A percentile compares a stretch with the other conserved stretches of the same genome.
These are phyloP conservation scores for Salmo trutta DNA, from an alignment of 2,797 vertebrate species.

Conservation along the genomic window DNA sequence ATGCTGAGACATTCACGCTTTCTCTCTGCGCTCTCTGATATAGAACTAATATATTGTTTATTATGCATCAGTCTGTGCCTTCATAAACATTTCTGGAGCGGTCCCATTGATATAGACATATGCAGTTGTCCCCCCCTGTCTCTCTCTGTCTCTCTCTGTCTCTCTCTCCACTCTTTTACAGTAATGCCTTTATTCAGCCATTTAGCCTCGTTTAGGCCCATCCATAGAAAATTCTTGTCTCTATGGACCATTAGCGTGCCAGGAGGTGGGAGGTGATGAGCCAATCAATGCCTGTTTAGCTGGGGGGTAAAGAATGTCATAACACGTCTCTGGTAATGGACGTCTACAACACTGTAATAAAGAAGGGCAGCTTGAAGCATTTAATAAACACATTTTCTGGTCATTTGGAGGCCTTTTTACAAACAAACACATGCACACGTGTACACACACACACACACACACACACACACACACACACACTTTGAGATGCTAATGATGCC, in stretches of 20 bases:
- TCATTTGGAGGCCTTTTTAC: not conserved
- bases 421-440: not conserved
- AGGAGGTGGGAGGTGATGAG: constrained; percentile 36
- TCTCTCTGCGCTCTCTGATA: too few species aligned
- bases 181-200: not conserved
- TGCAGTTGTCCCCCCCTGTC: not conserved
- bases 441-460: not conserved
- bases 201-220: constrained; percentile 20
- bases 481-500: not conserved
- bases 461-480: constrained; percentile 4
- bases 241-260: constrained; percentile 13
- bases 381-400: not conserved
- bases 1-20: not conserved
- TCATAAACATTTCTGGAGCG: not conserved
- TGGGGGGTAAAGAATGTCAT: constrained; percentile 33
- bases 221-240: not conserved
- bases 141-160: not conserved
- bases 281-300: constrained; percentile 44
- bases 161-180: not conserved
- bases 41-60: not conserved
- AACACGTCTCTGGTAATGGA: constrained; percentile 32
- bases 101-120: not conserved
- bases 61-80: not conserved
- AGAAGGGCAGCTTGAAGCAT: not conserved
- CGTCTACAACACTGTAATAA: not conserved